These are phyloP conservation scores for Odontomyia ornata DNA, from an alignment of 2,888 invertebrate genomes.

Conservation along the genomic window DNA sequence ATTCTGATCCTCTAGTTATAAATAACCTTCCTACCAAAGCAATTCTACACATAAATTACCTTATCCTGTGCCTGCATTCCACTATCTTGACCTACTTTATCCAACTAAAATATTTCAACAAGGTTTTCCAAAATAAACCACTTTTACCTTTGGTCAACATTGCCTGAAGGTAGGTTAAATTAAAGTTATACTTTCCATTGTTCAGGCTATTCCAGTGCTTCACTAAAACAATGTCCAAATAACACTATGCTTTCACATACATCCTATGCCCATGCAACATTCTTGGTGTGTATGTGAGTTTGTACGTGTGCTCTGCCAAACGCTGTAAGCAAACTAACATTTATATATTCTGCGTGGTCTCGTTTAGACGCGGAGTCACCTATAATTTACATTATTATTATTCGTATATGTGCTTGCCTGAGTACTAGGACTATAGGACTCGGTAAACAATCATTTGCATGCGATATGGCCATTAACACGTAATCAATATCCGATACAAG, in stretches of 20 bases:
- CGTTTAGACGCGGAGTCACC: constrained; percentile 3
- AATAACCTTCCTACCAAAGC: too few relatives aligned
- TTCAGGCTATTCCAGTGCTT: background rate
- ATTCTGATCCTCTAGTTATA: too few relatives aligned
- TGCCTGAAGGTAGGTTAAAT: too few relatives aligned
- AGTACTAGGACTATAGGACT: background rate
- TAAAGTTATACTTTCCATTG: too few relatives aligned
- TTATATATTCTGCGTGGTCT: background rate
- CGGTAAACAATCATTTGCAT: constrained; percentile 48
- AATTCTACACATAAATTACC: too few relatives aligned
- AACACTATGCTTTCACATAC: background rate
- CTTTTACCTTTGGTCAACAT: background rate
- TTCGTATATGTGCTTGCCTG: background rate
- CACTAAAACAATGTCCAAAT: background rate
- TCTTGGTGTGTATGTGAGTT: background rate
- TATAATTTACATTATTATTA: constrained; percentile 29
- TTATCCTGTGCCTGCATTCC: background rate
- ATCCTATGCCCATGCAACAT: background rate
- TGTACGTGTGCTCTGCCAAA: background rate
- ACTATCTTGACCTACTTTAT: background rate
- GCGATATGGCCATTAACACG: constrained; percentile 49
- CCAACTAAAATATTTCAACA: background rate
- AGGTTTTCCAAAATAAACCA: background rate
- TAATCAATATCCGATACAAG: constrained; percentile 48
- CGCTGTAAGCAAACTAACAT: background rate